Base-by-base conservation (phyloP, 1,140 invertebrate genomes). In the Acyrthosiphon pisum region DNA sequence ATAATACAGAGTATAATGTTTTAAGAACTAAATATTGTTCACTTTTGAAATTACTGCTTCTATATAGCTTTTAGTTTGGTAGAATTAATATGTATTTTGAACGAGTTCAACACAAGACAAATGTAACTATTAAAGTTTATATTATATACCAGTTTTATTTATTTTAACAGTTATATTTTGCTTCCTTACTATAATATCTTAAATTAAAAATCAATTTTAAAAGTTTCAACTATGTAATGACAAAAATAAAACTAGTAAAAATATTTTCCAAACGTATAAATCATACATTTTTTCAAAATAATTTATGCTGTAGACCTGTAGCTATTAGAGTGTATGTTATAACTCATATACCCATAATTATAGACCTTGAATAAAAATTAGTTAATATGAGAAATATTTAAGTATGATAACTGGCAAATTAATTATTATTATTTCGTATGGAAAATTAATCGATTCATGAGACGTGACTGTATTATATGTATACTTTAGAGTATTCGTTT, bases 71-170 rank as follows among this genome's bases (percentile, higher is more conserved):
- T 76, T 76, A 1, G 60, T 76, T 20, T n/a, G n/a, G 60, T 35
- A 76, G 30, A 68, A 76, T n/a, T 76, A 76, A 76, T 76, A 76
- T 76, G 60, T 76, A 76, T 76, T 76, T 76, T 76, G 60, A 76
- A 76, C 30, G n/a, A 76, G 60, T 76, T 76, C 60, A 76, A 76
- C 60, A 76, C 1, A 76, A 76, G 60, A 76, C n/a, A 76, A n/a
- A 18, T 76, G 60, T n/a, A n/a, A 18, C n/a, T 76, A 76, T 76
- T n/a, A 76, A 76, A 76, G 30, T 76, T 53, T 53, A 76, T 76
- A 76, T 35, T n/a, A 18, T 18, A 76, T 35, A 18, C n/a, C n/a
- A 76, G 30, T n/a, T n/a, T 76, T 18, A 76, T 76, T 76, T 76
- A 76, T n/a, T 76, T 76, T 14, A n/a, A 68, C 30, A 68, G 60